A percentile compares a stretch with the other conserved stretches of the same genome.
phyloP scores from a whole-genome alignment of 2,797 vertebrate genomes.

The Gymnodraco acuticeps region DNA sequence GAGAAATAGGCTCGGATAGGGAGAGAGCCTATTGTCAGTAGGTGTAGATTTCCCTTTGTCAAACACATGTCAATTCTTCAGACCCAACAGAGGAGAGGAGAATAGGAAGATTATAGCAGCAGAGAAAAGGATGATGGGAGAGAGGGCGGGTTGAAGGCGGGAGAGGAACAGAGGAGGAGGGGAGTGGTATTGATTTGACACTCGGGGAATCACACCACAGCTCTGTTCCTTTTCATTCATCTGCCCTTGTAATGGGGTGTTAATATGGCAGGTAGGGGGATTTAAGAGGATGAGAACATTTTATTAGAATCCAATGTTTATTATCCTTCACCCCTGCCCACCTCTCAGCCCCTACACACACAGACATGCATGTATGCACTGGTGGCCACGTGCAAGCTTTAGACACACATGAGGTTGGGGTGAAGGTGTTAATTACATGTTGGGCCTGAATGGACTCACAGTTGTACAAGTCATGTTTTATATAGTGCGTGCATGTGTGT shows the following conservation, averaged over 20 bases:
- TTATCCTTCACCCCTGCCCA: constrained; percentile 72
- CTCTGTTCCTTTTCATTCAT: constrained; percentile 85
- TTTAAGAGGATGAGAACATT: constrained; percentile 77
- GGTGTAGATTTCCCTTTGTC: constrained; percentile 84
- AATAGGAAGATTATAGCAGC: constrained; percentile 79
- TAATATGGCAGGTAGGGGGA: constrained; percentile 79
- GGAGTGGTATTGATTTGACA: constrained; percentile 83
- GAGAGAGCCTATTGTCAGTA: constrained; percentile 72
- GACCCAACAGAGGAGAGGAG: constrained; percentile 73
- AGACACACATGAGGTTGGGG: constrained; percentile 33
- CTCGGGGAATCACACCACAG: constrained; percentile 78
- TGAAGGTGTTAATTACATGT: constrained; percentile 71
- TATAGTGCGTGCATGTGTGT: constrained; percentile 2
- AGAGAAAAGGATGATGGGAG: constrained; percentile 65
- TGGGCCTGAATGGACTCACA: constrained; percentile 63
- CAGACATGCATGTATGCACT: constrained; percentile 39
- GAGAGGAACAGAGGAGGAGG: constrained; percentile 63
- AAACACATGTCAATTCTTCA: constrained; percentile 81
- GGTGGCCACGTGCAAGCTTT: constrained; percentile 27
- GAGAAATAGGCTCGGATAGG: constrained; percentile 41
- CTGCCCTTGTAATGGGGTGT: constrained; percentile 83
- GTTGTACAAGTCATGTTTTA: constrained; percentile 48
- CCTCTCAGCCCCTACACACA: constrained; percentile 37
- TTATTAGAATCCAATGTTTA: constrained; percentile 86
- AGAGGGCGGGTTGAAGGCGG: constrained; percentile 52